These are phyloP conservation scores for Aplochiton taeniatus DNA, from an alignment of 2,797 vertebrate species.

Conservation along the genomic window DNA sequence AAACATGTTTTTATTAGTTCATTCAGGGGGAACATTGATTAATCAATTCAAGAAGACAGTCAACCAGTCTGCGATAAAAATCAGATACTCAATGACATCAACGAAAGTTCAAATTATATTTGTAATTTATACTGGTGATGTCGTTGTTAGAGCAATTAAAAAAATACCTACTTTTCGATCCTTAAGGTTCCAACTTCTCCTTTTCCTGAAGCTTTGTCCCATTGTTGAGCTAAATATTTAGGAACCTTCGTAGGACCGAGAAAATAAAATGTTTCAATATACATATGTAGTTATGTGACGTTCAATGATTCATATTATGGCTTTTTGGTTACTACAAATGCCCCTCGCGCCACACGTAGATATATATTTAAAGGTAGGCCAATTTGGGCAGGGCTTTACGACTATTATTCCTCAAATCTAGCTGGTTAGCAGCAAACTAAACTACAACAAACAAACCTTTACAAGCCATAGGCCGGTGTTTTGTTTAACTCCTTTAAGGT, in stretches of 20 bases:
- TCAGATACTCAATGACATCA: too few species aligned
- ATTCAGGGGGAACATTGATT: too few species aligned
- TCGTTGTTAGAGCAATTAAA: too few species aligned
- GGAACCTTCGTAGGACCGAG: constrained; percentile 72
- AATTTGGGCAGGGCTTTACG: neutral
- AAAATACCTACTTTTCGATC: constrained; percentile 85
- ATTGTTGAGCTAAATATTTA: constrained; percentile 92
- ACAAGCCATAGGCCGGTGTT: constrained; percentile 74
- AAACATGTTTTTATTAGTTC: neutral
- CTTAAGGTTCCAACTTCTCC: constrained; percentile 91
- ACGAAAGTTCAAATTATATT: too few species aligned
- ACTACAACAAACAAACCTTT: constrained; percentile 63
- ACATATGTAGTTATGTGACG: neutral
- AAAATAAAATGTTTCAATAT: neutral
- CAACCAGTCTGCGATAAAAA: too few species aligned
- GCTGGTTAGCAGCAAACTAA: neutral
- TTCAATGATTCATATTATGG: too few species aligned
- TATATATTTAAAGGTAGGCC: too few species aligned
- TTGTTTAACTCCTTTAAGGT: constrained; percentile 68
- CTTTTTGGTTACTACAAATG: too few species aligned
- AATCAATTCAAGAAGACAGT: too few species aligned
- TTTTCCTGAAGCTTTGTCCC: constrained; percentile 88
- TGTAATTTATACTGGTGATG: too few species aligned
- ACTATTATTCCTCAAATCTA: neutral
- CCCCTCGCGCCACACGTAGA: too few species aligned